These are phyloP conservation scores for Scartelaos histophorus DNA, from an alignment of 2,113 vertebrate species.

Conservation along the genomic window DNA sequence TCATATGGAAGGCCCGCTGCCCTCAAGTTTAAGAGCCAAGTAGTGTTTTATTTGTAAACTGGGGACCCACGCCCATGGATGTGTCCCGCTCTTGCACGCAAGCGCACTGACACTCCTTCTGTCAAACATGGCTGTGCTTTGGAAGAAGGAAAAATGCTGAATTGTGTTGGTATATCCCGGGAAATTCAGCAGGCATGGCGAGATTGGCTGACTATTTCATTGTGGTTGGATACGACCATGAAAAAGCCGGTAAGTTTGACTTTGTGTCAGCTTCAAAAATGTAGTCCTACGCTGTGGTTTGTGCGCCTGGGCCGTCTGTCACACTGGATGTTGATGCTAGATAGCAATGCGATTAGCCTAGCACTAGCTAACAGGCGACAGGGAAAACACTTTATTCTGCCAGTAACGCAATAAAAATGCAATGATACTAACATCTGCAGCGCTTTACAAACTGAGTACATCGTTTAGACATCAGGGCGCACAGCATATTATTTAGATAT, in stretches of 20 bases:
- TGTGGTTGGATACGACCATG: slow-evolving; percentile 92
- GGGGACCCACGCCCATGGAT: slow-evolving; percentile 78
- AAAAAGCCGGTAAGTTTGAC: slow-evolving; percentile 87
- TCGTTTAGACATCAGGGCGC: neutral
- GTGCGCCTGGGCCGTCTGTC: slow-evolving; percentile 68
- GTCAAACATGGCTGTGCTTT: slow-evolving; percentile 95
- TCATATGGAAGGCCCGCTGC: neutral
- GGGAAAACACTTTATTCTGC: slow-evolving; percentile 27
- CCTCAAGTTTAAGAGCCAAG: slow-evolving; percentile 15
- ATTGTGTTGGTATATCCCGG: slow-evolving; percentile 74
- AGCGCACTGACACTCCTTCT: slow-evolving; percentile 82
- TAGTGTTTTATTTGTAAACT: slow-evolving; percentile 63
- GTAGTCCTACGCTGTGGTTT: slow-evolving; percentile 42
- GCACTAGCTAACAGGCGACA: slow-evolving; percentile 56
- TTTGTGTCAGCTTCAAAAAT: slow-evolving; percentile 7
- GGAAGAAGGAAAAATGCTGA: slow-evolving; percentile 91
- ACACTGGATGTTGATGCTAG: slow-evolving; percentile 65
- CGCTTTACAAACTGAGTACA: neutral
- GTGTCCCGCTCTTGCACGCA: slow-evolving; percentile 75
- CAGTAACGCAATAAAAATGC: slow-evolving; percentile 12
- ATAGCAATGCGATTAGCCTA: slow-evolving; percentile 59
- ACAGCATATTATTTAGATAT: slow-evolving; percentile 3
- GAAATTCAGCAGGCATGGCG: slow-evolving; percentile 85
- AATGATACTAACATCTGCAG: neutral
- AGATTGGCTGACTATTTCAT: slow-evolving; percentile 95